phyloP scores from a whole-genome alignment of 2,888 invertebrate genomes.

The Leptogaster cylindrica region DNA sequence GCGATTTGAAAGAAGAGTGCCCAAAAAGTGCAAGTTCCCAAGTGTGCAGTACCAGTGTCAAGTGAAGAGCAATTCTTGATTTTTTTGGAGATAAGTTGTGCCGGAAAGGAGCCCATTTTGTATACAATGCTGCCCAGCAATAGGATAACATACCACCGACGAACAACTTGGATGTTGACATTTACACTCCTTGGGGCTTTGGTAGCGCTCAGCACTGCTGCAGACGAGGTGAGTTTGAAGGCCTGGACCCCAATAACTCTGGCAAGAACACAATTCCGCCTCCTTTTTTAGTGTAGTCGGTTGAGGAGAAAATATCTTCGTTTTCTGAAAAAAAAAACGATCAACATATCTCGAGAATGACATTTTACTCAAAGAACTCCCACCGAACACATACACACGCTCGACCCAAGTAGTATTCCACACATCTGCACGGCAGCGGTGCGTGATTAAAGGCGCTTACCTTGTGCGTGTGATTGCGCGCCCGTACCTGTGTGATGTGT shows the following conservation, averaged over 20 bases:
- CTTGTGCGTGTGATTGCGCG: conserved; percentile 4
- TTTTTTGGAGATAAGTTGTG: conserved; percentile 1
- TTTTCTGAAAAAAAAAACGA: not conserved
- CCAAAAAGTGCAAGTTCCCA: not conserved
- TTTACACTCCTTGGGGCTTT: conserved; percentile 27
- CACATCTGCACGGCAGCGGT: not conserved
- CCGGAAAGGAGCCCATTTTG: not conserved
- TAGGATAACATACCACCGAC: conserved; percentile 39
- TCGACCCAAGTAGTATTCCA: not conserved
- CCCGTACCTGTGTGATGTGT: conserved; percentile 1
- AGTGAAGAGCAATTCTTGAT: not conserved
- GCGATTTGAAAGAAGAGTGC: conserved; percentile 7
- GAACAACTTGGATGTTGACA: conserved; percentile 36
- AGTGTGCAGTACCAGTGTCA: conserved; percentile 20
- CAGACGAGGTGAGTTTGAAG: conserved; percentile 21
- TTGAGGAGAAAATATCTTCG: not conserved
- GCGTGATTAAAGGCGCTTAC: not conserved
- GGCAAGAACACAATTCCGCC: too few relatives aligned
- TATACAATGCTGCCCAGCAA: conserved; percentile 29
- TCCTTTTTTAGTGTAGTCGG: not conserved
- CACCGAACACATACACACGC: not conserved
- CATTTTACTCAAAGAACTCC: not conserved
- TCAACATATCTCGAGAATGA: conserved; percentile 15
- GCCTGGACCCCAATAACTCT: too few relatives aligned
- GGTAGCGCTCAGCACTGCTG: not conserved